These are phyloP conservation scores for Molanna angustata DNA, from an alignment of 2,888 invertebrate species.

Conservation along the genomic window DNA sequence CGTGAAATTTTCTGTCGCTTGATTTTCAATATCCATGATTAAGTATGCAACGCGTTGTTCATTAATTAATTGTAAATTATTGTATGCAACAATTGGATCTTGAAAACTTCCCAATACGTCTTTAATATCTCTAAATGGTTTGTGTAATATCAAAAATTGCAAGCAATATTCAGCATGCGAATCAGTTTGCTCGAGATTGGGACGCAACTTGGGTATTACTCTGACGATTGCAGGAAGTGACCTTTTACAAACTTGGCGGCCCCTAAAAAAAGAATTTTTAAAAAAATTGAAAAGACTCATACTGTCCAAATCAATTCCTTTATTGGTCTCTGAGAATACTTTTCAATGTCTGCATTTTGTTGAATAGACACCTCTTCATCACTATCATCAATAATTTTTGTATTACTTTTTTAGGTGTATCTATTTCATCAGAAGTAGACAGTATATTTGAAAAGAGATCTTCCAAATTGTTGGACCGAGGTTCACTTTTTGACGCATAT, in stretches of 20 bases:
- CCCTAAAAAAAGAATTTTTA: background rate
- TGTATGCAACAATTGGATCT: background rate
- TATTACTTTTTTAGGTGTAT: background rate
- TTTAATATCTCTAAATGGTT: background rate
- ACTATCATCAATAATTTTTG: background rate
- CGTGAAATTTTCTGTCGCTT: too few species aligned
- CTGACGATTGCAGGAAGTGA: background rate
- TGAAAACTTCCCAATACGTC: background rate
- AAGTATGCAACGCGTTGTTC: too few species aligned
- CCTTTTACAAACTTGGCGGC: background rate
- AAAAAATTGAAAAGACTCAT: background rate
- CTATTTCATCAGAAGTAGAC: background rate
- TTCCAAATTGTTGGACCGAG: background rate
- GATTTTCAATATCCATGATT: too few species aligned
- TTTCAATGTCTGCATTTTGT: background rate
- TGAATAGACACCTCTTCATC: background rate
- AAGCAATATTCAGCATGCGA: background rate
- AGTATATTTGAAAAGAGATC: background rate
- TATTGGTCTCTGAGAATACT: background rate
- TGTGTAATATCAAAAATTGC: background rate
- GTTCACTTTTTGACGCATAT: background rate
- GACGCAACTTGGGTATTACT: background rate
- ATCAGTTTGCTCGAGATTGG: background rate
- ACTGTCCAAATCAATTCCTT: background rate
- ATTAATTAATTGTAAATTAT: background rate